Evolutionary conservation across 92 coral and sea anemone species (phyloP).

Genomic region (Umimayanthus kanabou): DNA sequence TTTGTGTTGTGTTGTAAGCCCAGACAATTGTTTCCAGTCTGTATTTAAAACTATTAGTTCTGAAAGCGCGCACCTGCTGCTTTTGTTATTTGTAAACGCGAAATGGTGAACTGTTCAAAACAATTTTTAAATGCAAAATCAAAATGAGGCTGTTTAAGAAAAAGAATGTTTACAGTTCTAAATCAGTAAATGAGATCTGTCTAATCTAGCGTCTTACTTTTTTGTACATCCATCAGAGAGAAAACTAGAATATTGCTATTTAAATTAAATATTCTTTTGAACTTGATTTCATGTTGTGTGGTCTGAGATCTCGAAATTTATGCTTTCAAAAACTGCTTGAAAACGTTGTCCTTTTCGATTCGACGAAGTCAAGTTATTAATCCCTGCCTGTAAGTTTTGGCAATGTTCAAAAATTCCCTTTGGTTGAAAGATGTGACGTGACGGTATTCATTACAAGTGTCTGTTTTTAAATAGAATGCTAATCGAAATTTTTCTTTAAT

Average conservation of each 20-base stretch:
- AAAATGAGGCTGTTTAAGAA: not conserved
- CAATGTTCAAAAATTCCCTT: not conserved
- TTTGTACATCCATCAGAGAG: not conserved
- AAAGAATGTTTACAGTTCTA: not conserved
- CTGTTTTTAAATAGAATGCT: too few relatives aligned
- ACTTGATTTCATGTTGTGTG: not conserved
- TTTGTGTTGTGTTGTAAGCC: not conserved
- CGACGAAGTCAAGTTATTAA: not conserved
- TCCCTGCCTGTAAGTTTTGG: not conserved
- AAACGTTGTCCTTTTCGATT: not conserved
- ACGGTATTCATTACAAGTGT: too few relatives aligned
- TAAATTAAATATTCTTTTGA: not conserved
- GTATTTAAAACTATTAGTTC: not conserved
- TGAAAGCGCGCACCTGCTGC: not conserved
- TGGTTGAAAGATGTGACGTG: not conserved
- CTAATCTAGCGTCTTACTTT: not conserved
- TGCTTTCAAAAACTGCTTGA: not conserved
- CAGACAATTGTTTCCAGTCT: slow-evolving; percentile 4
- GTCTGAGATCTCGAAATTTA: not conserved
- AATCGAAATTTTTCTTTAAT: too few relatives aligned
- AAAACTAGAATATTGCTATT: not conserved
- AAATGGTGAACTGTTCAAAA: not conserved
- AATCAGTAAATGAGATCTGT: not conserved
- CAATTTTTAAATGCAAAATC: not conserved
- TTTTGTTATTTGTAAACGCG: not conserved